These are phyloP conservation scores for Brachypteracias leptosomus DNA, from an alignment of 2,113 vertebrate genomes.

Conservation along the genomic window DNA sequence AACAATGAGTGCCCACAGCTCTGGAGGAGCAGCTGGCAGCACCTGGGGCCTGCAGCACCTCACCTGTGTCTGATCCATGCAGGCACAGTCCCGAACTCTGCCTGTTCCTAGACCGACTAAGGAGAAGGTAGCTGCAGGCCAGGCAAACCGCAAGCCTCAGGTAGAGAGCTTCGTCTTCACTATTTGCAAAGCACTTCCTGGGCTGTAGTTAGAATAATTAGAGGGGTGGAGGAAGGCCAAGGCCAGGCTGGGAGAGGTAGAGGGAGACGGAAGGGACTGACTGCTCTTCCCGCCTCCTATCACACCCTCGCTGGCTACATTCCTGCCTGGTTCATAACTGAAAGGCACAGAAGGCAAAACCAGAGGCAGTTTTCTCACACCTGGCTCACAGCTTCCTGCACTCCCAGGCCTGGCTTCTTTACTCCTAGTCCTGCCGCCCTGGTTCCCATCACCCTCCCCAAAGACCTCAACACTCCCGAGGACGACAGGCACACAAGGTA, in stretches of 20 bases:
- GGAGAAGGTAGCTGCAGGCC: background rate
- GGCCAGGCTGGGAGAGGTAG: background rate
- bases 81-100: background rate
- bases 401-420: background rate
- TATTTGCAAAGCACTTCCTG: slow-evolving; percentile 51
- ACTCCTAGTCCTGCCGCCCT: background rate
- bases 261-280: background rate
- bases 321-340: background rate
- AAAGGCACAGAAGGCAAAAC: background rate
- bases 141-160: background rate
- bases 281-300: slow-evolving; percentile 26
- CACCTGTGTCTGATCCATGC: background rate
- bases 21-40: background rate
- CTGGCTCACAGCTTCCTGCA: background rate
- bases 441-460: background rate
- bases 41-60: background rate
- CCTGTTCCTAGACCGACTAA: background rate
- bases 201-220: slow-evolving; percentile 42
- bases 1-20: background rate
- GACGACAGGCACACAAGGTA: accelerated
- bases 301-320: slow-evolving; percentile 30
- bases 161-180: slow-evolving; percentile 3
- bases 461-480: background rate
- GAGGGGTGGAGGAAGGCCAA: slow-evolving; percentile 11
- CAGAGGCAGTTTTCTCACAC: background rate